Evolutionary conservation across 2,888 invertebrate genomes (phyloP), one percentile per base, ranked within the genome.

Genomic region (Agrotis puta): DNA sequence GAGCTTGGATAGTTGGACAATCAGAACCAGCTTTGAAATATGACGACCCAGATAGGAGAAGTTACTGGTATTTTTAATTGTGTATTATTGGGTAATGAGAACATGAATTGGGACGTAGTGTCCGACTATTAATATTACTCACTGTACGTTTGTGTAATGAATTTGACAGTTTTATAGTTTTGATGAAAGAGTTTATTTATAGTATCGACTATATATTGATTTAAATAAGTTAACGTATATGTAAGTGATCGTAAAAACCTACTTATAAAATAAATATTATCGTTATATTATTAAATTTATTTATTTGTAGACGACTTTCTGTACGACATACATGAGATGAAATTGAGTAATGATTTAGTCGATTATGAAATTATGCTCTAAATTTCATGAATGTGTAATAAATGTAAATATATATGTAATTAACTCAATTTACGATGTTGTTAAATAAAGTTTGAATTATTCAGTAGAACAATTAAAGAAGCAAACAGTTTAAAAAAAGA

Each of bases 1-100:
- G 58, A 79, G 61, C 13, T 47, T 27, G 39, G 11, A 2, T 39
- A 39, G 39, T 39, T 11, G 43, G 59, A n/a, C 22, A 63, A 24
- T 58, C 20, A 48, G 50, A 76, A 72, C 69, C 22, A 14, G 58
- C 61, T 64, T 48, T 62, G 47, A 68, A 59, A 64, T 62, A 79
- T 50, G 45, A 39, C 58, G 64, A 70, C 85, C 81, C 56, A 83
- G 43, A 61, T 77, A 67, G 11, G 7, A 63, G 20, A 56, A 64
- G 50, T 59, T 54, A 22, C 22, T 67, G 47, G 53, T 51, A 58
- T 66, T 70, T 63, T 54, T 58, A 51, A 65, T 61, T 64, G 58
- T 80, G 48, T 45, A 47, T 45, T 53, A 59, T 81, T 80, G 33
- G 22, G 20, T 39, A 73, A 50, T 71, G 33, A 20, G 57, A 18